Evolutionary conservation across 2,888 invertebrate genomes (phyloP).

Genomic region (Vandiemenella viatica): DNA sequence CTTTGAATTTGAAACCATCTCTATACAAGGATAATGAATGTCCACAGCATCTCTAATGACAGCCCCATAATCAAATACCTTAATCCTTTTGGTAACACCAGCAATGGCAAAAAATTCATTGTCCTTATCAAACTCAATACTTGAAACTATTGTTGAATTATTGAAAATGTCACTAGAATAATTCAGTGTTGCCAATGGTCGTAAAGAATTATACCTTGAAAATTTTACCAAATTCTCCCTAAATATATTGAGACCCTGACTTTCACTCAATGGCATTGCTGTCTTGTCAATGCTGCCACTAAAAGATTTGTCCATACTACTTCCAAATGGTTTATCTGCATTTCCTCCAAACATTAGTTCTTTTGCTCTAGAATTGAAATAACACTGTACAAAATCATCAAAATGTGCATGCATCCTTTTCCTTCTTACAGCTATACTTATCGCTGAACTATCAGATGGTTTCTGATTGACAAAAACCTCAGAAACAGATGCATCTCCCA

Average conservation of each 20-base stretch:
- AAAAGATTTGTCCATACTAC: conserved; percentile 18
- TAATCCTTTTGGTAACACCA: conserved; percentile 86
- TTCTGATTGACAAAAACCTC: conserved; percentile 22
- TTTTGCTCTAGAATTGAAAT: conserved; percentile 61
- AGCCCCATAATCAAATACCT: conserved; percentile 78
- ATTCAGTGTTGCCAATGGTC: conserved; percentile 71
- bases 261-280: conserved; percentile 18
- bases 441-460: conserved; percentile 21
- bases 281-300: conserved; percentile 20
- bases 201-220: conserved; percentile 60
- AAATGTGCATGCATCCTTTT: conserved; percentile 71
- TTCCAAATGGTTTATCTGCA: conserved; percentile 24
- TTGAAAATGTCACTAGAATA: conserved; percentile 82
- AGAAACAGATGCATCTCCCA: conserved; percentile 15
- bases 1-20: conserved; percentile 84
- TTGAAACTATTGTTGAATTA: conserved; percentile 72
- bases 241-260: conserved; percentile 54
- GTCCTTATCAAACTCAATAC: conserved; percentile 92
- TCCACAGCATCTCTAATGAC: conserved; percentile 76
- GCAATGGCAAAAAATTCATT: conserved; percentile 92
- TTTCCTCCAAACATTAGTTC: conserved; percentile 46
- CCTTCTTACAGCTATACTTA: conserved; percentile 49
- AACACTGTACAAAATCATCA: conserved; percentile 77
- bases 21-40: conserved; percentile 81
- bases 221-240: conserved; percentile 75